Conservation (phyloP, 2,888 invertebrate genomes). For the Stenurella melanura region DNA sequence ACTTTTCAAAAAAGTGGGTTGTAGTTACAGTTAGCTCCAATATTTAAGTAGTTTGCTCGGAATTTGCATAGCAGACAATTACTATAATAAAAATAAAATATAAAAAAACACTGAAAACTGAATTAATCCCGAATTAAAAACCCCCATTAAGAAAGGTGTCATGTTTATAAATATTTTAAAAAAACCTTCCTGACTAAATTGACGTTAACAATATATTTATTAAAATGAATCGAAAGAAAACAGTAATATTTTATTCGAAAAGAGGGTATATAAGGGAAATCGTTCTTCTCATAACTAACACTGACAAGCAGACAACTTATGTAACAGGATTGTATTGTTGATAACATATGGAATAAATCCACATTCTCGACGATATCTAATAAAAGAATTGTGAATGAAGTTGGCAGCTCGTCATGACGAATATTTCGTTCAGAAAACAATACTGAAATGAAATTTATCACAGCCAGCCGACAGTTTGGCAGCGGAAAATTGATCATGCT, state of each 20-base stretch:
- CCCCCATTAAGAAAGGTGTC: no score
- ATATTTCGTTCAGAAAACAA: slow-evolving; percentile 67
- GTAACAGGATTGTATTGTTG: slow-evolving; percentile 59
- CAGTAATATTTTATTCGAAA: not conserved
- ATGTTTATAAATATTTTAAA: no score
- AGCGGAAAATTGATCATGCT: slow-evolving; percentile 66
- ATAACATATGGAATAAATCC: slow-evolving; percentile 63
- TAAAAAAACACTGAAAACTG: no score
- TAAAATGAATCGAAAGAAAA: not conserved
- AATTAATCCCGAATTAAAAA: no score
- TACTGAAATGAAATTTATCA: slow-evolving; percentile 68
- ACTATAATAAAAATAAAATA: no score
- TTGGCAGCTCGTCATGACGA: slow-evolving; percentile 68
- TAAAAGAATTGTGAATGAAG: slow-evolving; percentile 65
- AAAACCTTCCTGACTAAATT: not conserved
- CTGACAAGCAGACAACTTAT: slow-evolving; percentile 59
- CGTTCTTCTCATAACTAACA: slow-evolving; percentile 47
- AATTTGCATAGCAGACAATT: no score
- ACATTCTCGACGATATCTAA: slow-evolving; percentile 59
- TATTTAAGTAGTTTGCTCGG: no score
- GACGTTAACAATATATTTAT: not conserved
- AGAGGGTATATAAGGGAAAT: slow-evolving; percentile 42
- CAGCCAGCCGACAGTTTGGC: slow-evolving; percentile 65
- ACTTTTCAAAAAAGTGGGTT: no score
- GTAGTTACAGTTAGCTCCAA: no score